Conservation (phyloP, 2,113 vertebrate genomes). For the Cavia porcellus region DNA sequence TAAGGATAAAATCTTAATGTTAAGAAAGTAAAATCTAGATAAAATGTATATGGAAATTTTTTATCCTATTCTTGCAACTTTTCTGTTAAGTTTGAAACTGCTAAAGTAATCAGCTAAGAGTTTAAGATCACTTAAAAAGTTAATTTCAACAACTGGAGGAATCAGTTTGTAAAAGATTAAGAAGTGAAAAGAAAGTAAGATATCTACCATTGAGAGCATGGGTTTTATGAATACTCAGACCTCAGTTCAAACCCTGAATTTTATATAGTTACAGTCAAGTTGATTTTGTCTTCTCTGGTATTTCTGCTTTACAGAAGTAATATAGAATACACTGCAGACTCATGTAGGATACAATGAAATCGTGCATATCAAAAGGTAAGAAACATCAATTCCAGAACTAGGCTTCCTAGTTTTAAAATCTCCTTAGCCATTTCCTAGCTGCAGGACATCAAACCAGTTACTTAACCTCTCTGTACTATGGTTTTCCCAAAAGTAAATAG, state of each 20-base stretch:
- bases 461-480: not conserved
- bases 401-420: no score
- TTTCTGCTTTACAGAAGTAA: not conserved
- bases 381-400: not conserved
- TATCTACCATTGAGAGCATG: no score
- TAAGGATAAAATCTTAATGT: not conserved
- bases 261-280: not conserved
- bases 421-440: no score
- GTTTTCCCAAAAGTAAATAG: not conserved
- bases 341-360: not conserved
- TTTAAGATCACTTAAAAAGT: not conserved
- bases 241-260: no score
- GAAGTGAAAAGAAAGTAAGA: not conserved
- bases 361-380: not conserved
- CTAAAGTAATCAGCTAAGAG: conserved; percentile 4
- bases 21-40: not conserved
- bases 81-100: not conserved
- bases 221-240: no score
- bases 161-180: not conserved
- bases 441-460: not conserved
- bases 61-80: not conserved
- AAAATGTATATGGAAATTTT: not conserved
- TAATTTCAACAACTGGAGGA: not conserved
- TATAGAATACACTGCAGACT: not conserved
- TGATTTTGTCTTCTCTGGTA: not conserved